Evolutionary conservation across 1,140 invertebrate genomes (phyloP).

Genomic region (Monochamus saltuarius): DNA sequence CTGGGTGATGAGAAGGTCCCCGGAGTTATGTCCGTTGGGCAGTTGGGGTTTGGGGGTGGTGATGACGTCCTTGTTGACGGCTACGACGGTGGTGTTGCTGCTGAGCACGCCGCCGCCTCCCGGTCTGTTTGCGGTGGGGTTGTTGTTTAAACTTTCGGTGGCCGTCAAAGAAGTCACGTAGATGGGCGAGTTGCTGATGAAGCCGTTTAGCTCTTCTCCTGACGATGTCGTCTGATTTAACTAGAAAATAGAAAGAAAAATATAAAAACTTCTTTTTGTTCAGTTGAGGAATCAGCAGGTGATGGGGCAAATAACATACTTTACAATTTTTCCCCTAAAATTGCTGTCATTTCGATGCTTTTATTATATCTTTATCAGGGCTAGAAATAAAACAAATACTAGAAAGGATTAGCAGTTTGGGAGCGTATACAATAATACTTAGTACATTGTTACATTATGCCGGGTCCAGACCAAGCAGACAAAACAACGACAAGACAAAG

Average conservation of each 20-base stretch:
- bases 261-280: neutral
- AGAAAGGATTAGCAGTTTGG: no score
- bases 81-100: slow-evolving; percentile 42
- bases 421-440: no score
- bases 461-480: no score
- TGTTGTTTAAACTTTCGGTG: slow-evolving; percentile 59
- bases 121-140: slow-evolving; percentile 45
- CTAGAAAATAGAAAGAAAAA: slow-evolving; percentile 53
- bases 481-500: no score
- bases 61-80: slow-evolving; percentile 30
- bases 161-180: slow-evolving; percentile 76
- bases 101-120: slow-evolving; percentile 34
- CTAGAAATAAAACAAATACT: no score
- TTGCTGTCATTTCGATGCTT: no score
- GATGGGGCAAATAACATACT: no score
- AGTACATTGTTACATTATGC: no score
- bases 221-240: slow-evolving; percentile 62
- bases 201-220: slow-evolving; percentile 69
- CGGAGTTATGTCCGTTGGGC: slow-evolving; percentile 36
- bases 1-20: slow-evolving; percentile 17
- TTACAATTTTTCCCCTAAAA: no score
- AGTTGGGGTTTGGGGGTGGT: slow-evolving; percentile 34
- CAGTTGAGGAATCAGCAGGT: no score
- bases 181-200: slow-evolving; percentile 72
- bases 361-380: no score